Evolutionary conservation across 35 echinoderm and acorn worm species (phyloP).

Genomic region (Lytechinus pictus): DNA sequence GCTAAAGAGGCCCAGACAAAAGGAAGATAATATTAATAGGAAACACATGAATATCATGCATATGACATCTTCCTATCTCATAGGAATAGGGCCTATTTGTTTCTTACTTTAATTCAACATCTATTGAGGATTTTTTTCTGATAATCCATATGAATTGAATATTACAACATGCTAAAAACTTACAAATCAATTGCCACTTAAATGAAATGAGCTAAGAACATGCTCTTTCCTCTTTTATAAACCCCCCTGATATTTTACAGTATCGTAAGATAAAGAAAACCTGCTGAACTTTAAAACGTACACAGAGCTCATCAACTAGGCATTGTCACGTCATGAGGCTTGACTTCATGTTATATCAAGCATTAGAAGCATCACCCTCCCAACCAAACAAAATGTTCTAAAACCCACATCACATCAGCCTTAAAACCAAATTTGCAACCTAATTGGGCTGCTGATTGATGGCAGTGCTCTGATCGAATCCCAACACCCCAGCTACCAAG

Average conservation of each 20-base stretch:
- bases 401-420: conserved; percentile 41
- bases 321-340: background rate
- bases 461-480: background rate
- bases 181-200: no score
- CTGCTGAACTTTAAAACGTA: background rate
- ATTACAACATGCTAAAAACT: no score
- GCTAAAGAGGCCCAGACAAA: background rate
- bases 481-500: background rate
- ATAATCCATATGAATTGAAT: no score
- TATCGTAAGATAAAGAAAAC: background rate
- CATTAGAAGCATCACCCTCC: background rate
- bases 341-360: background rate
- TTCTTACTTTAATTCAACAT: background rate
- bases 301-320: background rate
- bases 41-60: background rate
- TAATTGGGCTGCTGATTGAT: conserved; percentile 31
- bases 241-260: background rate
- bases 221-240: background rate
- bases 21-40: background rate
- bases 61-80: background rate
- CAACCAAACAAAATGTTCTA: background rate
- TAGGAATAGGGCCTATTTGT: background rate
- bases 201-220: no score
- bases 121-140: background rate
- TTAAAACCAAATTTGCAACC: conserved; percentile 43